phyloP scores from a whole-genome alignment of 2,888 invertebrate genomes.

The Steinernema carpocapsae region DNA sequence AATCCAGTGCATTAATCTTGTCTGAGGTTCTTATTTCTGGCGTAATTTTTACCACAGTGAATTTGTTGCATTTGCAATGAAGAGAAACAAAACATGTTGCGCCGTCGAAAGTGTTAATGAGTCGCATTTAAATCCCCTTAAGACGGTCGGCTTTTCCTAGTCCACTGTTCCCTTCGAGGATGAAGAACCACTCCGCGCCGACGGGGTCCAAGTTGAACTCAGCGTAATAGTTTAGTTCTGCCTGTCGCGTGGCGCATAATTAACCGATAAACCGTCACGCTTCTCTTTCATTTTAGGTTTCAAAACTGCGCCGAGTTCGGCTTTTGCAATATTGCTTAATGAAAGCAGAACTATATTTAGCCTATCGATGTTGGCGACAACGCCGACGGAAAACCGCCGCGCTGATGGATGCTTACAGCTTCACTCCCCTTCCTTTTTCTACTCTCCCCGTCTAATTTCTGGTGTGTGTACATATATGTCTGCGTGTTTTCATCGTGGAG shows the following conservation, averaged over 20 bases:
- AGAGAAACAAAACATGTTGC: not conserved
- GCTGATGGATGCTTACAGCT: constrained; percentile 33
- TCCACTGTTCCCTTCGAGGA: not conserved
- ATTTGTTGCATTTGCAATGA: not conserved
- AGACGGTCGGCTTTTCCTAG: not conserved
- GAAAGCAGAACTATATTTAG: constrained; percentile 28
- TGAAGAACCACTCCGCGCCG: not conserved
- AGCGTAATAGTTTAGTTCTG: too few species aligned
- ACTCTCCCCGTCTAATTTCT: constrained; percentile 32
- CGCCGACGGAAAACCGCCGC: constrained; percentile 10
- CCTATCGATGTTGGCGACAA: constrained; percentile 22
- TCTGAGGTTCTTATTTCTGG: not conserved
- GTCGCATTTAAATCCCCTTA: constrained; percentile 4
- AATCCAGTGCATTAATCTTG: constrained; percentile 4
- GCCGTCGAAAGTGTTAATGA: constrained; percentile 15
- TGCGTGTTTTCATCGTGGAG: constrained; percentile 11
- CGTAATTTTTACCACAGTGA: not conserved
- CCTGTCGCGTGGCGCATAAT: not conserved
- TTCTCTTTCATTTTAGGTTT: not conserved
- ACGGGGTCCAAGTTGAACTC: not conserved
- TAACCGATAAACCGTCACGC: not conserved
- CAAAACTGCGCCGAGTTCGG: not conserved
- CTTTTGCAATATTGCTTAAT: constrained; percentile 16
- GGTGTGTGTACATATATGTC: constrained; percentile 30
- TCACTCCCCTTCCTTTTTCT: constrained; percentile 14